Conservation (phyloP, 1,140 invertebrate genomes). For the Proales similis region DNA sequence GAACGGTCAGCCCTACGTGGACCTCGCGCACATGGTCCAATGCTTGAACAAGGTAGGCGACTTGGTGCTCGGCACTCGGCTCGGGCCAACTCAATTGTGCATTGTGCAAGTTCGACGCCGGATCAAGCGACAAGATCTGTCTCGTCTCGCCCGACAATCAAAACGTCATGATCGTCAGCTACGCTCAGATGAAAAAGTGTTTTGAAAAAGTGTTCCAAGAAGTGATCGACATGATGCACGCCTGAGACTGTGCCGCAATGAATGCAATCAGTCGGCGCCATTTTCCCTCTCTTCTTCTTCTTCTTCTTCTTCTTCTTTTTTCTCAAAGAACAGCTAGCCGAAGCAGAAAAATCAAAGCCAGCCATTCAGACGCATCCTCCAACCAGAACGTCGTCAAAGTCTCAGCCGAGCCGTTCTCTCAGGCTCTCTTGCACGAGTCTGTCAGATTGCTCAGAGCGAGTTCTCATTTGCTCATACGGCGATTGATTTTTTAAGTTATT, state of each 20-base stretch:
- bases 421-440: no score
- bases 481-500: no score
- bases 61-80: neutral
- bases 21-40: slow-evolving; percentile 85
- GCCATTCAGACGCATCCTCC: no score
- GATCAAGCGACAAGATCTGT: slow-evolving; percentile 82
- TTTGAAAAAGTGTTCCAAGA: slow-evolving; percentile 84
- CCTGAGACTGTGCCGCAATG: slow-evolving; percentile 2
- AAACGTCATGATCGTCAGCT: slow-evolving; percentile 86
- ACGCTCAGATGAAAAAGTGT: slow-evolving; percentile 85
- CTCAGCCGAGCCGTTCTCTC: no score
- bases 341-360: neutral
- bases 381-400: no score
- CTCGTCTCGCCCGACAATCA: slow-evolving; percentile 90
- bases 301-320: neutral
- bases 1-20: slow-evolving; percentile 86
- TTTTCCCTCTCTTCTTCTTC: slow-evolving; percentile 7
- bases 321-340: neutral
- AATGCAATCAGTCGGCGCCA: slow-evolving; percentile 10
- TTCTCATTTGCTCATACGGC: no score
- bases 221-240: slow-evolving; percentile 54
- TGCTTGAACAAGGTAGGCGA: slow-evolving; percentile 76
- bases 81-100: neutral
- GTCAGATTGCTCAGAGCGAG: no score
- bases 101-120: slow-evolving; percentile 59